phyloP scores from a whole-genome alignment of 2,888 invertebrate genomes.

The Andrena haemorrhoa region DNA sequence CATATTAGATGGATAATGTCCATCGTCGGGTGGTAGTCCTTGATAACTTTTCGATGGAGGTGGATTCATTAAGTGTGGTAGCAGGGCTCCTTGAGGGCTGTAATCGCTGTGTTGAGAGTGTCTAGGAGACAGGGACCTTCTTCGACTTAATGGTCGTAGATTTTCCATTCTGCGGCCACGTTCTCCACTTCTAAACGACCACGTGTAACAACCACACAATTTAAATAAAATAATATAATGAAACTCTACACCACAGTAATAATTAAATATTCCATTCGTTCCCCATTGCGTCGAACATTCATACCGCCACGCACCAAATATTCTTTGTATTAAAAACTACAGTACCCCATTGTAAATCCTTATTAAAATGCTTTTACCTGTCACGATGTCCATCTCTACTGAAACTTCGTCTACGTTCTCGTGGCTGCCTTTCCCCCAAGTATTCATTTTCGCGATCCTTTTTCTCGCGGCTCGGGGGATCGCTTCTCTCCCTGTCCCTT shows the following conservation, averaged over 20 bases:
- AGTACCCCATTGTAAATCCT: background rate
- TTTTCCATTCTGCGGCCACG: slow-evolving; percentile 80
- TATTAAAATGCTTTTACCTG: slow-evolving; percentile 73
- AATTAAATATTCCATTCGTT: background rate
- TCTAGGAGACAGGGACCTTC: slow-evolving; percentile 81
- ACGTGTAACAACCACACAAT: background rate
- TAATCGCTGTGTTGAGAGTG: slow-evolving; percentile 80
- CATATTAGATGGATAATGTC: slow-evolving; percentile 80
- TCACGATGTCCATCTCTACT: slow-evolving; percentile 82
- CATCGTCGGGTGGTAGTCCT: slow-evolving; percentile 80
- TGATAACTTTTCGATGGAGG: slow-evolving; percentile 80
- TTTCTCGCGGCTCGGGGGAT: slow-evolving; percentile 70
- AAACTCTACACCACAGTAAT: background rate
- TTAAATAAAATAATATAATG: background rate
- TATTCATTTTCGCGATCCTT: slow-evolving; percentile 79
- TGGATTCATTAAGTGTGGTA: slow-evolving; percentile 78
- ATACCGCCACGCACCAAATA: background rate
- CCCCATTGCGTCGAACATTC: background rate
- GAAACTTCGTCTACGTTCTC: slow-evolving; percentile 81
- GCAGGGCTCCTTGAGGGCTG: slow-evolving; percentile 72
- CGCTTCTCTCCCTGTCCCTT: slow-evolving; percentile 68
- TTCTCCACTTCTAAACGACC: slow-evolving; percentile 74
- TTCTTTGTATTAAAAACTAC: background rate
- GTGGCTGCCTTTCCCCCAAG: slow-evolving; percentile 77
- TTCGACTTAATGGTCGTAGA: slow-evolving; percentile 77